Base-by-base conservation (phyloP, 2,113 vertebrate species). In the Cheirogaleus medius region DNA sequence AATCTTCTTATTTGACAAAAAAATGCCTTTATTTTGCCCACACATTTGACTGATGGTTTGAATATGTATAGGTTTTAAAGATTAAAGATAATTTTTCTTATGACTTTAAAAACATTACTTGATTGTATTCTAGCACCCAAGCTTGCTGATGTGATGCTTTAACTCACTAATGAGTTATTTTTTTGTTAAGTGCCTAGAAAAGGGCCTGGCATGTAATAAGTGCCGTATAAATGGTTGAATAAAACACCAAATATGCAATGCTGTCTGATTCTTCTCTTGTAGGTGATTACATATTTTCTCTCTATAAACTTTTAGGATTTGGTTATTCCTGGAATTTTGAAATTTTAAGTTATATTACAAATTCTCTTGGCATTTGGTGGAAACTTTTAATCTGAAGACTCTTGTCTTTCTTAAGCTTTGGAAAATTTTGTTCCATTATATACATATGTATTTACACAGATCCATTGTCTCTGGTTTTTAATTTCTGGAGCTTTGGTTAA, bases 31-130 rank as follows among this genome's bases (percentile, higher is more conserved):
- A 83, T 87, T 95, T 96, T 87, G 44, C 56, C 17, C 56, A 73
- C 18, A 39, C n/a, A 32, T 87, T 78, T 91, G 52, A 81, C 12
- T 64, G 58, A 84, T 82, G 49, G 10, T 76, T 91, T 77, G 39
- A 95, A 56, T 27, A 91, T 34, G 3, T 60, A 37, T 71, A 60
- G 32, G 32, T 82, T 88, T 97, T 44, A n/a, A 85, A 74, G 15
- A 69, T 88, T 77, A 52, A 93, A 95, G 73, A 73, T 69, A 69
- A 6, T 44, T 95, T 94, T 95, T 78, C 54, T 83, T 78, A 74
- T 0, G 76, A 66, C 32, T 63, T 95, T 71, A 5, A 86, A 80
- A 80, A 86, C 21, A 60, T 34, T 66, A 76, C 49, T 88, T 85
- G 83, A 42, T 95, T 95, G 12, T 95, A n/a, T 85, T n/a, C 29